phyloP scores from a whole-genome alignment of 2,797 vertebrate genomes.

The Dallia pectoralis region DNA sequence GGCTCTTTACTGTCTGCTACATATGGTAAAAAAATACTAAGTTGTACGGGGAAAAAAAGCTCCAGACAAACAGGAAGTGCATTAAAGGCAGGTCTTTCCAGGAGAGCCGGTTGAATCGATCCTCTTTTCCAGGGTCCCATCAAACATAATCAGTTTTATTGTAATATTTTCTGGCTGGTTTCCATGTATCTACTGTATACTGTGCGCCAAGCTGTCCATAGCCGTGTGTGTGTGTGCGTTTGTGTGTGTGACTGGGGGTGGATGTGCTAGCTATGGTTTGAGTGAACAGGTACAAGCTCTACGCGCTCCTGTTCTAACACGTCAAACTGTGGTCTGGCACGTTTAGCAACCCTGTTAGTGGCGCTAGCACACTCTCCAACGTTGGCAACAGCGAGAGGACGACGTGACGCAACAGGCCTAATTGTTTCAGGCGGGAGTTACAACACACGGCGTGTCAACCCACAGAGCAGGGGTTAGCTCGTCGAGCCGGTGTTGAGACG shows the following conservation, averaged over 20 bases:
- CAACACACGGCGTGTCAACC: not conserved
- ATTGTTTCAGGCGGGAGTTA: not conserved
- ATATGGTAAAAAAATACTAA: conserved; percentile 31
- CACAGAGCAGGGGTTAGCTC: too few relatives aligned
- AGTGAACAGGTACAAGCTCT: conserved; percentile 7
- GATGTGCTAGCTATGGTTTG: not conserved
- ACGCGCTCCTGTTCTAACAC: conserved; percentile 34
- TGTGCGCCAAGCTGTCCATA: too few relatives aligned
- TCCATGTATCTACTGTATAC: conserved; percentile 11
- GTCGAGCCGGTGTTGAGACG: too few relatives aligned
- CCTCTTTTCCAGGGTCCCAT: not conserved
- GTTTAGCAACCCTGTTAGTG: conserved; percentile 7
- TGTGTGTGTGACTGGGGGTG: conserved; percentile 1
- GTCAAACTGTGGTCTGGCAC: conserved; percentile 16
- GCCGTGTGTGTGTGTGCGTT: conserved; percentile 1
- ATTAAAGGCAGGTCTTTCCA: conserved; percentile 40
- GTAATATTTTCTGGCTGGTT: conserved; percentile 19
- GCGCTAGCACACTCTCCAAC: not conserved
- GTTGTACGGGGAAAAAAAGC: conserved; percentile 20
- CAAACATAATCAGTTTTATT: conserved; percentile 23
- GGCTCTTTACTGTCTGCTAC: conserved; percentile 41
- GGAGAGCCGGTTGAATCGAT: conserved; percentile 40
- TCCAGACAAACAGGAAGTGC: conserved; percentile 52
- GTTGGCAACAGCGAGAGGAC: conserved; percentile 4
- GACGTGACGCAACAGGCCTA: conserved; percentile 52